Evolutionary conservation across 2,888 invertebrate genomes (phyloP), one percentile per base, ranked within the genome.

Genomic region (Melipona bicolor): DNA sequence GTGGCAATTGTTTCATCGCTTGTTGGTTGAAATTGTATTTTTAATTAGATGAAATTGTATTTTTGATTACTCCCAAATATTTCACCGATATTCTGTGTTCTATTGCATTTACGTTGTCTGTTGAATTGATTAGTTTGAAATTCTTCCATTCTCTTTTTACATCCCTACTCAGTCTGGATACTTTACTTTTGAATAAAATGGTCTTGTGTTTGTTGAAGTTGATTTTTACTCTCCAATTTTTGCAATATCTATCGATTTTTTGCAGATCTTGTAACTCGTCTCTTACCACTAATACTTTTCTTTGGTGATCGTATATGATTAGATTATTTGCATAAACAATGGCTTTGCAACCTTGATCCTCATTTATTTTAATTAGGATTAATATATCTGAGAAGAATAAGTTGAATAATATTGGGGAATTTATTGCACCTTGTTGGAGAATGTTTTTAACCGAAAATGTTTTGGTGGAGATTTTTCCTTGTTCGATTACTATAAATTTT

Each of bases 391-490:
- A 64, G 0, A 70, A 76, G 4, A 54, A 67, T 5, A 81, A 69
- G 4, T 49, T 78, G 2, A 85, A 85, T 0, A 86, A 56, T 3
- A 77, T 67, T 1, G 78, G 87, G 0, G 84, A 77, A 11, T 76
- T 86, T 0, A 88, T 80, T 1, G 85, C 64, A 76, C 86, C 85
- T 50, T 88, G 87, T 15, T 87, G 85, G 5, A 89, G 9, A 0
- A 86, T 86, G 32, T 89, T 84, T 6, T 24, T 0, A 32, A 87
- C 67, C 0, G 9, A 15, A 43, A 74, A 87, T 9, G 5, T 50
- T 24, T 49, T 24, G 1, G 43, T 0, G n/a, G 17, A 0, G 81
- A 81, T 15, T 17, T 13, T 54, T 0, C 9, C 15, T 21, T 52
- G 52, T 19, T 43, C 43, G 77, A 68, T 24, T 24, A 24, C 32